Evolutionary conservation across 1,140 invertebrate species (phyloP), one percentile per base, ranked within the genome.

Genomic region (Drosophila kepulauana): DNA sequence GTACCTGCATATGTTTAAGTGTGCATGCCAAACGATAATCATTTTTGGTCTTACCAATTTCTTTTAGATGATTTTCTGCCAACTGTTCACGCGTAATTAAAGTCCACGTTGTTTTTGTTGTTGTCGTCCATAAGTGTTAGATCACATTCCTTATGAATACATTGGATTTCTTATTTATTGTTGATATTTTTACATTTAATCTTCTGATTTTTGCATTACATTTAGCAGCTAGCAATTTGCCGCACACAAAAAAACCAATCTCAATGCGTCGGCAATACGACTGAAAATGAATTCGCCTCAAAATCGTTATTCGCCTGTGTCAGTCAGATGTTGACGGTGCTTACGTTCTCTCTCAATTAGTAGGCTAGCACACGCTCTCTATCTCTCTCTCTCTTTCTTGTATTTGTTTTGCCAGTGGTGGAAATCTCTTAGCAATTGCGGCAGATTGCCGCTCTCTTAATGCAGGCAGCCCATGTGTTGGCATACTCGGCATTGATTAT

Each of bases 251-350:
- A 66, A 73, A 73, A 25, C 61, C 75, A 77, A 73, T 67, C 75
- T 73, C 69, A 48, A 67, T 73, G 75, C 75, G 75, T 73, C 75
- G 70, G 75, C 69, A 77, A 72, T 73, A 33, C 45, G 74, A 77
- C 30, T 77, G 75, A 73, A 73, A 77, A 73, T 41, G 69, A 77
- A 77, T 77, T 77, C 75, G 74, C 74, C 62, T 65, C 74, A 71
- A 41, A 41, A 38, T 38, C 20, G 51, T 25, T 58, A 51, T 71
- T 71, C 73, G 74, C 74, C 20, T 61, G 46, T 59, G 63, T 67
- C 69, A 72, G 52, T 66, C 74, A 76, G 75, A 72, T 76, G 69
- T 72, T 73, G 74, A 72, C 69, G 68, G 68, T 33, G 38, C n/a
- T 65, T 59, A 46, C 54, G 46, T 2, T 25, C 35, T 2, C 28